phyloP scores from a whole-genome alignment of 1,140 invertebrate species.

The Diabrotica undecimpunctata region DNA sequence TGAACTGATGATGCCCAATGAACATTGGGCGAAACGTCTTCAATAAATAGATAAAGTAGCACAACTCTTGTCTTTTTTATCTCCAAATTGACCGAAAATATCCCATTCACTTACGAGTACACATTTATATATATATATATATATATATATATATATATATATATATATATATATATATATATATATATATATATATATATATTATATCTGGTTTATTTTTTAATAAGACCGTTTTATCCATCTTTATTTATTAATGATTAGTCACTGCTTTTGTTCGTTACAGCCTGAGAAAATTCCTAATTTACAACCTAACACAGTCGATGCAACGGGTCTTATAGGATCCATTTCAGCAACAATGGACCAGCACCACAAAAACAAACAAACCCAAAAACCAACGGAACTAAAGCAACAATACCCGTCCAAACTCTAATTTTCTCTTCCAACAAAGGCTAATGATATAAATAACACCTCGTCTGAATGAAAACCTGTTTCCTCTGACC shows the following conservation, averaged over 20 bases:
- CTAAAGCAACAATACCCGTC: conserved; percentile 26
- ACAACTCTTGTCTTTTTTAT: too few relatives aligned
- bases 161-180: too few relatives aligned
- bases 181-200: too few relatives aligned
- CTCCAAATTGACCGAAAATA: too few relatives aligned
- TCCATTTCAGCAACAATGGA: conserved; percentile 3
- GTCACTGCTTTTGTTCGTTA: neutral
- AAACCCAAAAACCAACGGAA: conserved; percentile 29
- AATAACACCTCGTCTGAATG: conserved; percentile 26
- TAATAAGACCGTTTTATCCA: too few relatives aligned
- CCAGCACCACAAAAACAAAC: conserved; percentile 23
- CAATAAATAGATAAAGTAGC: too few relatives aligned
- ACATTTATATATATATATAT: too few relatives aligned
- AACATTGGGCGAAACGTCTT: too few relatives aligned
- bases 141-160: too few relatives aligned
- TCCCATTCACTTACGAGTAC: too few relatives aligned
- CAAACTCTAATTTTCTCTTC: conserved; percentile 25
- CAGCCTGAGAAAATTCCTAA: neutral
- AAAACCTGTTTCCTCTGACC: conserved; percentile 28
- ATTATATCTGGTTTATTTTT: too few relatives aligned
- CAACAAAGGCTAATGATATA: conserved; percentile 25
- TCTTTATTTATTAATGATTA: neutral
- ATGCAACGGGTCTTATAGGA: neutral
- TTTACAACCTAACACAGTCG: neutral
- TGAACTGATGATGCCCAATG: too few relatives aligned